Evolutionary conservation across 2,888 invertebrate genomes (phyloP).

Genomic region (Amphipoea oculea): DNA sequence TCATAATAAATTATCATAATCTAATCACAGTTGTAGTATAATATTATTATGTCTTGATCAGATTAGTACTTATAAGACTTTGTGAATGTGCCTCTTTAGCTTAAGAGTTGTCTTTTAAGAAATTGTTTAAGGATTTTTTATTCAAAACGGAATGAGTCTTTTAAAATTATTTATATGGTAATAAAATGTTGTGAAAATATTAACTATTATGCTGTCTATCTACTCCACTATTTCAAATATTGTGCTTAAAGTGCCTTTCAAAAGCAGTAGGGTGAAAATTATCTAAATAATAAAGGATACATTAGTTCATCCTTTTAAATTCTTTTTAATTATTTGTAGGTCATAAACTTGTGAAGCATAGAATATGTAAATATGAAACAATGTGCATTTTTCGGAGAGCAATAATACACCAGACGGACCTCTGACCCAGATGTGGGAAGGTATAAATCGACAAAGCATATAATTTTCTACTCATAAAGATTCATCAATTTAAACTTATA

Average conservation of each 20-base stretch:
- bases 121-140: not conserved
- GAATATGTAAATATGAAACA: not conserved
- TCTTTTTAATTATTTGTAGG: not conserved
- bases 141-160: not conserved
- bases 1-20: conserved; percentile 15
- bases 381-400: not conserved
- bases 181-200: not conserved
- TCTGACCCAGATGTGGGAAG: conserved; percentile 26
- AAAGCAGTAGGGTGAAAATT: not conserved
- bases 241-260: not conserved
- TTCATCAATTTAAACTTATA: not conserved
- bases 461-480: not conserved
- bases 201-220: not conserved
- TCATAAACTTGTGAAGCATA: not conserved
- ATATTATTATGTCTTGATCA: conserved; percentile 4
- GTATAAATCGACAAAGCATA: not conserved
- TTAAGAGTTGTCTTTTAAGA: not conserved
- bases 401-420: not conserved
- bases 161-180: not conserved
- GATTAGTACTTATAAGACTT: conserved; percentile 13
- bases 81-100: not conserved
- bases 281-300: not conserved
- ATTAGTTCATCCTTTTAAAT: not conserved
- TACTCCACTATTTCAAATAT: not conserved
- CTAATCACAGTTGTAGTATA: conserved; percentile 25